Base-by-base conservation (phyloP, 2,888 invertebrate species). In the Scelioninae gen. 1 region DNA sequence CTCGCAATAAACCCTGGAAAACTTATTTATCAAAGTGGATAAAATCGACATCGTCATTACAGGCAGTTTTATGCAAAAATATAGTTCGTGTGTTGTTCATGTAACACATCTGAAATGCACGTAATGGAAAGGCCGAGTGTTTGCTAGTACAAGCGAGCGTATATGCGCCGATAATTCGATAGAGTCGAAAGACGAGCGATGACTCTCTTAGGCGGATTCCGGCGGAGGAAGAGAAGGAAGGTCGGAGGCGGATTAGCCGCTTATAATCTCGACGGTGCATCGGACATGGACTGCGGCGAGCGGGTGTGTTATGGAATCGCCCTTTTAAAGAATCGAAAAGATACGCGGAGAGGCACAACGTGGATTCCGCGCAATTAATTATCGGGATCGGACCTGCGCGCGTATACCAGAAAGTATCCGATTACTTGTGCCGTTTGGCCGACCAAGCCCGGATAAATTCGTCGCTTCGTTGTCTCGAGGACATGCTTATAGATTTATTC, bases 351-450 rank as follows among this genome's bases (percentile, higher is more conserved):
- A 58, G 60, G 56, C 76, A 65, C 68, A 60, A 38, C 75, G 86
- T 80, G 86, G 78, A 89, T 89, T 88, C 87, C 84, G 76, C 65
- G 86, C 87, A 88, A 89, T 89, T 89, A 89, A 89, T 89, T 88
- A 89, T 88, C 86, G 86, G 85, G 85, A 88, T 88, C 86, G 84
- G 86, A 65, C 40, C 77, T 81, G 83, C 72, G 84, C 85, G 85
- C 86, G 83, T 84, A 74, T 63, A 58, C 62, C 85, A 60, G 83
- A 89, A 89, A 89, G 90, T 9, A 89, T 88, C 90, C 90, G 85
- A 23, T 90, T 90, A 89, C 86, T 76, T 74, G 86, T 83, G 85
- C 85, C 85, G 86, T 85, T 80, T 74, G 62, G 60, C 82, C 82
- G 75, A 38, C 71, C 58, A 76, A 77, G 34, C 68, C 72, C 74